Evolutionary conservation across 2,888 invertebrate genomes (phyloP), one percentile per base, ranked within the genome.

Genomic region (Drosophila paramelanica): DNA sequence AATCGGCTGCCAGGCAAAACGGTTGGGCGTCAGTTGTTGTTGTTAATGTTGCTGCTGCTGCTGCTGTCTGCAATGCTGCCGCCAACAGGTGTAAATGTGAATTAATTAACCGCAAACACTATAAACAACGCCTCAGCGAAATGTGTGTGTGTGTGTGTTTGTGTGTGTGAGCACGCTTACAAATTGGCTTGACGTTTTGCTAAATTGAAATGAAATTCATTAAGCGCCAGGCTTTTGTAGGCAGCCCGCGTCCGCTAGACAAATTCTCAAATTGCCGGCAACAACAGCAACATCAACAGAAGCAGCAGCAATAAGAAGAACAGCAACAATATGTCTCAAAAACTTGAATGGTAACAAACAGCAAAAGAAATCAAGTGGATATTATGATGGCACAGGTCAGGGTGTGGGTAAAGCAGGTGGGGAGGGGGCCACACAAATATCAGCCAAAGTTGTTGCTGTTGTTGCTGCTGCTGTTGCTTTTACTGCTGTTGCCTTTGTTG

Each of bases 51-150:
- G 47, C 1, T 47, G 49, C 13, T 51, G 56, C 1, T 59, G 66
- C 10, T 55, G 71, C 58, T 59, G 71, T 73, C 67, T 79, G 75
- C 58, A 56, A 14, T 57, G 73, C 33, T 31, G 76, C 79, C 69
- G 67, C 71, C 79, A 89, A 91, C 91, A 91, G 92, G 92, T 91
- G 90, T 91, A 90, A 91, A 90, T 88, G 90, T 83, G 88, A 91
- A 91, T 91, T 92, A 91, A 91, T 91, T 92, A 91, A 92, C 92
- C 91, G 82, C 87, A 90, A 90, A 90, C 77, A 88, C 86, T 91
- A 90, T 90, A 91, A 90, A 88, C 89, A 90, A 82, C 89, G 69
- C 83, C 83, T 85, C 52, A 39, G 41, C 66, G 13, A n/a, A 33
- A 2, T 38, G 27, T 42, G 51, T 10, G 20, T 39, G 17, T 41